phyloP scores from a whole-genome alignment of 2,113 vertebrate genomes.

The Formicarius rufipectus region DNA sequence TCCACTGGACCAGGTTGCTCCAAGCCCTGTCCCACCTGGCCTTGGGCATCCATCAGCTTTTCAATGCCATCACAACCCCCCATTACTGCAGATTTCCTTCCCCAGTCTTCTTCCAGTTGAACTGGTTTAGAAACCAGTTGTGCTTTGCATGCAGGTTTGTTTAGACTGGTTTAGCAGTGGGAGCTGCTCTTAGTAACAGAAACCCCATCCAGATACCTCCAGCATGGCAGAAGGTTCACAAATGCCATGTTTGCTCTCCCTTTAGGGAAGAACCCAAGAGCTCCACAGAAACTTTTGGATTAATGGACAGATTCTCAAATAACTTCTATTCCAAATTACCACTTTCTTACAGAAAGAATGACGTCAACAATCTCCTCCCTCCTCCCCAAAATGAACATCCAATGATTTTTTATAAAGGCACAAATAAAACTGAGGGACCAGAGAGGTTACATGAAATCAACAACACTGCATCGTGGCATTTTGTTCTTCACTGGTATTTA shows the following conservation, averaged over 20 bases:
- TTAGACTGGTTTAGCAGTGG: not conserved
- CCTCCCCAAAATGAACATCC: not conserved
- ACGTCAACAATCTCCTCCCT: not conserved
- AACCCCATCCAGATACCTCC: not conserved
- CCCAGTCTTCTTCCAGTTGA: not conserved
- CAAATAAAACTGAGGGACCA: not conserved
- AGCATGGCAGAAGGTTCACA: not conserved
- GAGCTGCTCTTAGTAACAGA: not conserved
- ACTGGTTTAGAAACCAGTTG: not conserved
- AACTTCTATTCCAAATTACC: not conserved
- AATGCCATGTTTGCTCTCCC: not conserved
- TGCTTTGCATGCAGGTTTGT: not conserved
- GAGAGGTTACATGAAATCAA: not conserved
- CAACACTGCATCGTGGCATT: not conserved
- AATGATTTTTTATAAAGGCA: not conserved
- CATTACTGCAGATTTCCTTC: not conserved
- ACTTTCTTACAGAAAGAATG: not conserved
- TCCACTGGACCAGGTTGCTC: accelerated
- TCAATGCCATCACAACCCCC: not conserved
- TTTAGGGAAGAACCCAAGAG: not conserved
- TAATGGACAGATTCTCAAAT: not conserved
- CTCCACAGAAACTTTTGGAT: not conserved
- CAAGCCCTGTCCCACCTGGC: not conserved
- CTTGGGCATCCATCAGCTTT: not conserved
- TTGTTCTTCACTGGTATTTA: slow-evolving; percentile 35